These are phyloP conservation scores for Astropecten irregularis DNA, from an alignment of 53 echinoderm and acorn worm genomes.

Conservation along the genomic window DNA sequence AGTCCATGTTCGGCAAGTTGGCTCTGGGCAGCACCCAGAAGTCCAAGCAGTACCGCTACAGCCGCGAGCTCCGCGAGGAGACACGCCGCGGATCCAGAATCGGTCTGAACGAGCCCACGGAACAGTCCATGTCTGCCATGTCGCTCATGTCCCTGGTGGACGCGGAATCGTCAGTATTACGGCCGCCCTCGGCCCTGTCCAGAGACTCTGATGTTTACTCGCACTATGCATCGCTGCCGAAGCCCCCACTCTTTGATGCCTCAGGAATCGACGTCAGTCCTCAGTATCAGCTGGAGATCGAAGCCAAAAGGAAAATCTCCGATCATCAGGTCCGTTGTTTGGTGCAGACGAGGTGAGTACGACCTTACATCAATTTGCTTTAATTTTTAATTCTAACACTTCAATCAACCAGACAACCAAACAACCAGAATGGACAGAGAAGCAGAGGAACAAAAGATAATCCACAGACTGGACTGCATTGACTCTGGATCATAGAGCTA, in stretches of 20 bases:
- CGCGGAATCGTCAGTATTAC: constrained; percentile 13
- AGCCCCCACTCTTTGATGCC: constrained; percentile 62
- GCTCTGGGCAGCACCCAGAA: constrained; percentile 62
- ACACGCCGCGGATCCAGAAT: constrained; percentile 73
- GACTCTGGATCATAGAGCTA: no score
- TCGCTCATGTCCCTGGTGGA: constrained; percentile 63
- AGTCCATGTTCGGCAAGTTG: constrained; percentile 69
- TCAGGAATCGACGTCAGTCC: constrained; percentile 79
- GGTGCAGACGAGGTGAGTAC: constrained; percentile 82
- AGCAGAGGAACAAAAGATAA: no score
- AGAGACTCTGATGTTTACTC: constrained; percentile 12
- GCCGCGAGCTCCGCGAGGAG: constrained; percentile 82
- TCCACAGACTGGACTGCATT: no score
- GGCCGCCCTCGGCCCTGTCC: neutral
- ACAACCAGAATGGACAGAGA: no score
- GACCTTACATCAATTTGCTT: neutral
- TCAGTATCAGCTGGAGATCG: constrained; percentile 72
- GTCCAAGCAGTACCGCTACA: constrained; percentile 86
- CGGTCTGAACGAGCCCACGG: neutral
- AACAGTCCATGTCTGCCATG: constrained; percentile 12
- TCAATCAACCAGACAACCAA: neutral
- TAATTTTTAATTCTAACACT: neutral
- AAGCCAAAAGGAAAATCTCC: constrained; percentile 86
- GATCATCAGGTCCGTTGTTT: constrained; percentile 93
- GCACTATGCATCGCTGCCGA: constrained; percentile 17